A percentile compares a stretch with the other conserved stretches of the same genome.
phyloP scores from a whole-genome alignment of 2,113 vertebrate genomes.

The Rhinolophus ferrumequinum region DNA sequence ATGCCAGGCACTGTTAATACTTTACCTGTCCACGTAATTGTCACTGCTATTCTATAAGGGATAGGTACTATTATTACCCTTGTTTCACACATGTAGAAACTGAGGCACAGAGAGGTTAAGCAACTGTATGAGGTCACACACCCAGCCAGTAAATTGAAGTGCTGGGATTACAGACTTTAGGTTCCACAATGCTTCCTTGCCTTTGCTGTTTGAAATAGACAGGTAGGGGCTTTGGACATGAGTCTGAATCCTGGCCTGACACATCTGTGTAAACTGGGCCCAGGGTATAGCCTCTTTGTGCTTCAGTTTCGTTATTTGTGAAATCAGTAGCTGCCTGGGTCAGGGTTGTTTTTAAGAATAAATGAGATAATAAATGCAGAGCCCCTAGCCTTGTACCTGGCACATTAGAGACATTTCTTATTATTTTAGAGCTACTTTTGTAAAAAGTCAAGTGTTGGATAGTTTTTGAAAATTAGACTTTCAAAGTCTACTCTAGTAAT shows the following conservation, averaged over 20 bases:
- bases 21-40: not conserved
- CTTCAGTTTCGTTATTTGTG: not conserved
- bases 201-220: not conserved
- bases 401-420: not conserved
- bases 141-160: not conserved
- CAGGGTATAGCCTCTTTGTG: not conserved
- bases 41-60: not conserved
- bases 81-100: not conserved
- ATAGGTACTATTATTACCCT: not conserved
- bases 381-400: not conserved
- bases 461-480: slow-evolving; percentile 24
- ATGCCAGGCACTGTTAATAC: not conserved
- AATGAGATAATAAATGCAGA: not conserved
- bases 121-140: not conserved
- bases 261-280: not conserved
- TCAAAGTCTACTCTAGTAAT: not conserved
- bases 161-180: not conserved
- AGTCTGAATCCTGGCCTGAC: not conserved
- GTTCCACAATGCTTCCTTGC: not conserved
- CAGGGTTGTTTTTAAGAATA: not conserved
- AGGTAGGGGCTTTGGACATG: not conserved
- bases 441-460: slow-evolving; percentile 21
- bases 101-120: not conserved
- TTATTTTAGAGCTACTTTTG: slow-evolving; percentile 24
- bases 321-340: not conserved